phyloP scores from a whole-genome alignment of 2,888 invertebrate genomes.

The Drosophila aldrichi region DNA sequence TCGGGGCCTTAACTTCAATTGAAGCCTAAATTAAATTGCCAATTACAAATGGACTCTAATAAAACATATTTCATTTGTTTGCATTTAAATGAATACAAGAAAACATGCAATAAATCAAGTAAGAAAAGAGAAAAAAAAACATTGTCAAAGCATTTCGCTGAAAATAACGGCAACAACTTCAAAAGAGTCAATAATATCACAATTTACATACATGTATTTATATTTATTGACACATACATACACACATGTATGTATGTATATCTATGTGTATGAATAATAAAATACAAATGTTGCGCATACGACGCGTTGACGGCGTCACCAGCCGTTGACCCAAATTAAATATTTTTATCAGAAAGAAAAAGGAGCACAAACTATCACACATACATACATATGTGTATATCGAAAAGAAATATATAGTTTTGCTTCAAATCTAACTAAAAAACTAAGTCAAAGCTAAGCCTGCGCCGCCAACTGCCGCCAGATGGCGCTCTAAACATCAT shows the following conservation, averaged over 20 bases:
- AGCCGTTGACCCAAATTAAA: constrained; percentile 47
- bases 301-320: constrained; percentile 39
- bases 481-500: background rate
- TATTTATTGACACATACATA: background rate
- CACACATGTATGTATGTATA: background rate
- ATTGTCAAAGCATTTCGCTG: background rate
- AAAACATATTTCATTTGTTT: background rate
- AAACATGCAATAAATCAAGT: background rate
- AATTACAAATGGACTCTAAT: background rate
- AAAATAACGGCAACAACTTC: constrained; percentile 1
- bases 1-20: constrained; percentile 1
- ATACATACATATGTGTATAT: background rate
- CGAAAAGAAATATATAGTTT: background rate
- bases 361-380: background rate
- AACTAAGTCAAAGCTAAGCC: background rate
- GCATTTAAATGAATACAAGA: background rate
- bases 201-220: background rate
- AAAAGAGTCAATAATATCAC: constrained; percentile 5
- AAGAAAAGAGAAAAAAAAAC: background rate
- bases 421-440: background rate
- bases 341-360: constrained; percentile 5
- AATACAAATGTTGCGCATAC: constrained; percentile 64
- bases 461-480: background rate
- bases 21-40: background rate
- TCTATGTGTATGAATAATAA: constrained; percentile 22